Evolutionary conservation across 2,888 invertebrate genomes (phyloP).

Genomic region (Notocelia uddmanniana): DNA sequence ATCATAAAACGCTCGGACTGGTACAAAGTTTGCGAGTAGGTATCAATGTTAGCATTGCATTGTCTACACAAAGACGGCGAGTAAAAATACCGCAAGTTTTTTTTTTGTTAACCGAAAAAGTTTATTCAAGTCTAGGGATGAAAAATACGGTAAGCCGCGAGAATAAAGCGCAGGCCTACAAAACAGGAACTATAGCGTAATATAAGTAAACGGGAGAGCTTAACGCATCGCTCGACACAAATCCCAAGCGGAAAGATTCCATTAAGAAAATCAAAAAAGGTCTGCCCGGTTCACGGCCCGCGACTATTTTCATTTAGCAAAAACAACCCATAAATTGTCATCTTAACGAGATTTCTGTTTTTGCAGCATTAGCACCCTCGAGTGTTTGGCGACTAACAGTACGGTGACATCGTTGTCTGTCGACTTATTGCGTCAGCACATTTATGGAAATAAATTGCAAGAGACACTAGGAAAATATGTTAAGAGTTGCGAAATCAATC

Average conservation of each 20-base stretch:
- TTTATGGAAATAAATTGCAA: constrained; percentile 52
- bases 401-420: constrained; percentile 62
- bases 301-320: constrained; percentile 86
- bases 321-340: constrained; percentile 86
- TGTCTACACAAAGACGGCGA: constrained; percentile 62
- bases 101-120: constrained; percentile 16
- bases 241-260: constrained; percentile 84
- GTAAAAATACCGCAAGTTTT: constrained; percentile 26
- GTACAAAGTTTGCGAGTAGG: constrained; percentile 78
- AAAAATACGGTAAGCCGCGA: constrained; percentile 9
- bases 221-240: constrained; percentile 79
- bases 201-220: constrained; percentile 71
- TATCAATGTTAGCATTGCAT: constrained; percentile 72
- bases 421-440: constrained; percentile 67
- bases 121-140: constrained; percentile 22
- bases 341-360: constrained; percentile 86
- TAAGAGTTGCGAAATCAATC: constrained; percentile 38
- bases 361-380: constrained; percentile 81
- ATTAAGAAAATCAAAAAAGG: constrained; percentile 86
- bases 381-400: constrained; percentile 70
- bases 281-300: constrained; percentile 79
- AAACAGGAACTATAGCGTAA: constrained; percentile 64
- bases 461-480: constrained; percentile 46
- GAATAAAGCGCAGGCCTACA: constrained; percentile 48
- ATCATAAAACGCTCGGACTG: constrained; percentile 81